Percentiles rank a stretch among this genome's conserved stretches.
Conservation (phyloP, 2,888 invertebrate genomes). For the Saturnia pavonia region DNA sequence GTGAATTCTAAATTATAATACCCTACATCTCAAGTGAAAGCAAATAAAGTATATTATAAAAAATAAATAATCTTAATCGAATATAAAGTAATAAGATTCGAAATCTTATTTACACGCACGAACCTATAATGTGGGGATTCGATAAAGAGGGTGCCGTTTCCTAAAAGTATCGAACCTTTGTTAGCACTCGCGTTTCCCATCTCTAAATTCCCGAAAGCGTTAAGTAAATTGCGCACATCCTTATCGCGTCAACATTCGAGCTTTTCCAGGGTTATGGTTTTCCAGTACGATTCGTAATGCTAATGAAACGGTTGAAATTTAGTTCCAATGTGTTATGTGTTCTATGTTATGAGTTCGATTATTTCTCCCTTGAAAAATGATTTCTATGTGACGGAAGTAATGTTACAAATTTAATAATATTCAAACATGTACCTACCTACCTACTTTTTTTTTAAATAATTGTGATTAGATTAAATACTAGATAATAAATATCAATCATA, state of each 20-base stretch:
- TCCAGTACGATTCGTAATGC: conserved; percentile 6
- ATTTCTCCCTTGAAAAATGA: neutral
- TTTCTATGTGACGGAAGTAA: too few relatives aligned
- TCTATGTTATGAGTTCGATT: neutral
- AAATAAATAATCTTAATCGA: conserved; percentile 16
- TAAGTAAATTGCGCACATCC: conserved; percentile 22
- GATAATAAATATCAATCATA: too few relatives aligned
- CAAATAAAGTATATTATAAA: neutral
- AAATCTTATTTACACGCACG: conserved; percentile 20
- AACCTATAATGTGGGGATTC: conserved; percentile 27
- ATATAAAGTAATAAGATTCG: conserved; percentile 19
- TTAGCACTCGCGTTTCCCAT: conserved; percentile 8
- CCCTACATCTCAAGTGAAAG: too few relatives aligned
- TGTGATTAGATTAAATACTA: too few relatives aligned
- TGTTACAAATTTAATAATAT: too few relatives aligned
- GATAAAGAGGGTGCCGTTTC: conserved; percentile 25
- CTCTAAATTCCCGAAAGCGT: conserved; percentile 15
- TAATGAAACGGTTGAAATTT: conserved; percentile 10
- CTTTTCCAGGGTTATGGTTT: conserved; percentile 6
- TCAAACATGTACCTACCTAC: too few relatives aligned
- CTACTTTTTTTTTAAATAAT: too few relatives aligned
- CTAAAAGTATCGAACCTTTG: conserved; percentile 19
- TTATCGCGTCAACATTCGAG: conserved; percentile 16
- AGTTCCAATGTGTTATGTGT: too few relatives aligned
- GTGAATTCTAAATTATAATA: neutral